A percentile compares a stretch with the other conserved stretches of the same genome.
Evolutionary conservation across 2,797 vertebrate species (phyloP).

Genomic region (Xenops minutus): DNA sequence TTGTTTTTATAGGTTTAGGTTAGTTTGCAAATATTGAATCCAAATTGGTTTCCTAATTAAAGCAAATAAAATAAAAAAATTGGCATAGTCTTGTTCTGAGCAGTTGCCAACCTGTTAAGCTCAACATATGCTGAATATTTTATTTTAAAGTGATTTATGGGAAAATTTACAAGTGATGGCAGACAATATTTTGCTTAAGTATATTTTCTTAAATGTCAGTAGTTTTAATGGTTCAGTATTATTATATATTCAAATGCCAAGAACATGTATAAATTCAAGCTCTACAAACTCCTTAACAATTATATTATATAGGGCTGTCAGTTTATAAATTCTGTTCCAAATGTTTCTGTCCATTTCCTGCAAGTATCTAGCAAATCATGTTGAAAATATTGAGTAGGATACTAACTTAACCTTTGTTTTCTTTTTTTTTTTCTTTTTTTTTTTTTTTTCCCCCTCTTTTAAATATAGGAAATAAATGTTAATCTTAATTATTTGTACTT

Average conservation of each 20-base stretch:
- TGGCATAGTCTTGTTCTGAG: slow-evolving; percentile 31
- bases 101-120: slow-evolving; percentile 31
- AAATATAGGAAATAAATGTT: background rate
- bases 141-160: slow-evolving; percentile 60
- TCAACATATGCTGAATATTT: slow-evolving; percentile 56
- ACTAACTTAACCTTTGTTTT: background rate
- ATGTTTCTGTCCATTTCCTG: background rate
- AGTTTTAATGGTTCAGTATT: slow-evolving; percentile 35
- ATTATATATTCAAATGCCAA: background rate
- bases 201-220: slow-evolving; percentile 30
- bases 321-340: slow-evolving; percentile 7
- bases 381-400: background rate
- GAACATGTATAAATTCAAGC: background rate
- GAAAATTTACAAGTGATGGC: slow-evolving; percentile 22
- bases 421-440: background rate
- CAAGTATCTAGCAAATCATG: background rate
- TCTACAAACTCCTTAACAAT: background rate
- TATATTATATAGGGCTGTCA: background rate
- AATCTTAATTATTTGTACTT: background rate
- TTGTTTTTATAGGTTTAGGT: slow-evolving; percentile 17
- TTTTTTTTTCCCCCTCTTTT: background rate
- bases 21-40: slow-evolving; percentile 48
- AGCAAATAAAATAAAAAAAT: slow-evolving; percentile 55
- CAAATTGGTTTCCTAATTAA: slow-evolving; percentile 58
- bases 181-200: slow-evolving; percentile 21